Conservation (phyloP, 2,113 vertebrate genomes). For the Nymphicus hollandicus region DNA sequence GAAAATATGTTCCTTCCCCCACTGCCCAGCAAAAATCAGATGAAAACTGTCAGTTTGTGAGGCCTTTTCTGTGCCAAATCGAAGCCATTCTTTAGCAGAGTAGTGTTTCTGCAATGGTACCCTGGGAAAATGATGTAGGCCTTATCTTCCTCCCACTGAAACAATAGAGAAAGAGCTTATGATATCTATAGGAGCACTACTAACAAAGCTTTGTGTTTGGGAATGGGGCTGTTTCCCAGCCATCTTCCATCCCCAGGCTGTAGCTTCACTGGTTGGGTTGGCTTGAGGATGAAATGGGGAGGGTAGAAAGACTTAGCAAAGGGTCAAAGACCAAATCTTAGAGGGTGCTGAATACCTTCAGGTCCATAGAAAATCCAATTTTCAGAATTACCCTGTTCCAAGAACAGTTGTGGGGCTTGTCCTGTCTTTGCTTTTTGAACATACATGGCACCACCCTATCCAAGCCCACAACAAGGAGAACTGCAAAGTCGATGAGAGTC, state of each 20-base stretch:
- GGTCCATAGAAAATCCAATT: background rate
- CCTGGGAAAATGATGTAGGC: background rate
- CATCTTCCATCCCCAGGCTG: background rate
- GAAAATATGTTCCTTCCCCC: constrained; percentile 51
- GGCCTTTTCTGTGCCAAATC: background rate
- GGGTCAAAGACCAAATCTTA: background rate
- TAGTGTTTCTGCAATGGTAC: background rate
- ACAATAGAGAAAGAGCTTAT: background rate
- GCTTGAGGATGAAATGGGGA: background rate
- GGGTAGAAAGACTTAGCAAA: background rate
- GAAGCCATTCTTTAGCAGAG: background rate
- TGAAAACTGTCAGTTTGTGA: constrained; percentile 9
- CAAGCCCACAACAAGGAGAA: background rate
- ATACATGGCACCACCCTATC: too few species aligned
- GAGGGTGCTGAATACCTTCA: background rate
- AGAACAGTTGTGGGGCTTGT: background rate
- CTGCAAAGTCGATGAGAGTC: rapidly evolving
- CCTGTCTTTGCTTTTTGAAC: background rate
- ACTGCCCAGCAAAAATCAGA: constrained; percentile 33
- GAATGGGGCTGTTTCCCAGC: background rate
- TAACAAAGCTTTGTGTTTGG: background rate
- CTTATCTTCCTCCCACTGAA: background rate
- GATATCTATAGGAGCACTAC: background rate
- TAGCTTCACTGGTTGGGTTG: background rate
- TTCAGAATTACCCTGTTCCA: background rate